Percentiles rank a stretch among this genome's conserved stretches.
Evolutionary conservation across 2,797 vertebrate genomes (phyloP).

Genomic region (Acanthurus lineatus): DNA sequence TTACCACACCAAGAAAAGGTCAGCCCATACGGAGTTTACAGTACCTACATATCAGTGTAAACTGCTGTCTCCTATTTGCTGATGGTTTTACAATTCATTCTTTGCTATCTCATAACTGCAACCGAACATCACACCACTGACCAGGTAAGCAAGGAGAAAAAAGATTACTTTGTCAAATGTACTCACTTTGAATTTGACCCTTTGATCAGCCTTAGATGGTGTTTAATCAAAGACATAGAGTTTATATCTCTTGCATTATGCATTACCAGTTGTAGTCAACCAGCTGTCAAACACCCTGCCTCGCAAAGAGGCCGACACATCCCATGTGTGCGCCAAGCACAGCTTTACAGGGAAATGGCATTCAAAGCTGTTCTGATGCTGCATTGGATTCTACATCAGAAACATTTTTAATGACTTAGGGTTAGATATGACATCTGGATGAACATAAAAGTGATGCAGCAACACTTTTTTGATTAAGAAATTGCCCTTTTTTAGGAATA

Average conservation of each 20-base stretch:
- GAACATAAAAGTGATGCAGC: conserved; percentile 14
- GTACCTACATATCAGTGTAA: not conserved
- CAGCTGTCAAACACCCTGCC: conserved; percentile 41
- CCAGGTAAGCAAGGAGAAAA: conserved; percentile 7
- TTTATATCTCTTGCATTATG: conserved; percentile 43
- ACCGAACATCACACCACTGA: conserved; percentile 1
- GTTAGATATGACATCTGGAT: not conserved
- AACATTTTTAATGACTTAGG: not conserved
- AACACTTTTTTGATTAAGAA: conserved; percentile 4
- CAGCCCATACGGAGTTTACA: not conserved
- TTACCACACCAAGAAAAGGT: conserved; percentile 17
- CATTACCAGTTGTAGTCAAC: conserved; percentile 42
- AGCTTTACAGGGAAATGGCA: conserved; percentile 28
- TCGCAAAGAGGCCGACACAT: conserved; percentile 26
- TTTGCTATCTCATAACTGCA: conserved; percentile 1
- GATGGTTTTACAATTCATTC: not conserved
- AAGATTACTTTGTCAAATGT: conserved; percentile 6
- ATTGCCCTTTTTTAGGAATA: not conserved
- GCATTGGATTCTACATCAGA: conserved; percentile 14
- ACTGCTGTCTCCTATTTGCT: not conserved
- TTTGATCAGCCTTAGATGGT: conserved; percentile 31
- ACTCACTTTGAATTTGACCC: conserved; percentile 29
- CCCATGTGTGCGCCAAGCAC: conserved; percentile 17
- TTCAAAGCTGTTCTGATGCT: conserved; percentile 17
- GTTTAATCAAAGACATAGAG: conserved; percentile 36